Percentiles rank a stretch among this genome's conserved stretches.
These are phyloP conservation scores for Bombus confusus DNA, from an alignment of 1,140 invertebrate species.

Conservation along the genomic window DNA sequence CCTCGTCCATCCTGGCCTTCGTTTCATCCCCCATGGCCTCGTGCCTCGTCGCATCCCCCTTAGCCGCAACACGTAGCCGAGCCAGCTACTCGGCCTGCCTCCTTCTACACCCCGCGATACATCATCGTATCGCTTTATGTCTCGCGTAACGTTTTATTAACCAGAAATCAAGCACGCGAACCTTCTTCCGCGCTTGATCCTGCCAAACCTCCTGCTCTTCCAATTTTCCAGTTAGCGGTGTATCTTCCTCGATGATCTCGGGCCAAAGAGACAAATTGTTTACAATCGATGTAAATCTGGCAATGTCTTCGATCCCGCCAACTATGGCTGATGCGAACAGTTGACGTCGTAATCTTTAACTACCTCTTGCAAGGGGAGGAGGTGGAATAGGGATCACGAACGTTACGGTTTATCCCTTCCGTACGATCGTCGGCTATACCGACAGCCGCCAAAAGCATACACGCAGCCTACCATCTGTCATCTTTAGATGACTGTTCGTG, in stretches of 20 bases:
- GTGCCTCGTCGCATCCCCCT: constrained; percentile 36
- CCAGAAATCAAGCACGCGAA: constrained; percentile 68
- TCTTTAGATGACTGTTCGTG: too few species aligned
- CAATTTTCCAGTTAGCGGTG: background rate
- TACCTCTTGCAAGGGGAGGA: rapidly evolving
- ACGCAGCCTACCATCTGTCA: too few species aligned
- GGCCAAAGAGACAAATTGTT: too few species aligned
- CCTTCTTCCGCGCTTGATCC: background rate
- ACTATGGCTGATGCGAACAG: too few species aligned
- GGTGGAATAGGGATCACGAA: too few species aligned
- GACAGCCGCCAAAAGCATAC: too few species aligned
- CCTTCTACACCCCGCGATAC: constrained; percentile 60
- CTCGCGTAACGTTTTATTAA: constrained; percentile 74
- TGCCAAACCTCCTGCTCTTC: background rate
- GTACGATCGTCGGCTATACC: too few species aligned
- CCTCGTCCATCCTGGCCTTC: background rate
- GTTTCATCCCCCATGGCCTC: constrained; percentile 12
- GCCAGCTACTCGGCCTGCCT: constrained; percentile 39
- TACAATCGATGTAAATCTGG: too few species aligned
- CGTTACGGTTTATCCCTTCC: too few species aligned
- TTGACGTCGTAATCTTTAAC: too few species aligned
- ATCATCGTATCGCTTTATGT: constrained; percentile 74
- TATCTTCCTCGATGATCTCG: background rate
- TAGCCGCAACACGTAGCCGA: constrained; percentile 61
- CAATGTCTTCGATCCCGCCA: too few species aligned